Conservation (phyloP, 2,888 invertebrate genomes). For the Plebejus melissa region DNA sequence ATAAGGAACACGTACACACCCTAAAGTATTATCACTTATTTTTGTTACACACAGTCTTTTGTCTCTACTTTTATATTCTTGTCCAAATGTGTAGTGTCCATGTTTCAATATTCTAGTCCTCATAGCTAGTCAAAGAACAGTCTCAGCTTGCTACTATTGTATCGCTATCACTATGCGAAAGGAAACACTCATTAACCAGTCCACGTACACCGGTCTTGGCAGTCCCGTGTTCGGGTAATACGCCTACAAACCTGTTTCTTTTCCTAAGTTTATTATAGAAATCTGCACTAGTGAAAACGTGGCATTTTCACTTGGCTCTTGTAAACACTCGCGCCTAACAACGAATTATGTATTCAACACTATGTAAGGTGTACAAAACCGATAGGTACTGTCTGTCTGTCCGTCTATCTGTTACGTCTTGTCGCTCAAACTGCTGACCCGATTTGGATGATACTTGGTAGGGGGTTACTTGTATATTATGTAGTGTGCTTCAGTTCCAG, state of each 20-base stretch:
- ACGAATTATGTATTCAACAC: background rate
- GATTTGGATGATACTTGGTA: no score
- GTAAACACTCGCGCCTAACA: background rate
- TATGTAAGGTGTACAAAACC: background rate
- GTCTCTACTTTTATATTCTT: background rate
- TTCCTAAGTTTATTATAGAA: slow-evolving; percentile 43
- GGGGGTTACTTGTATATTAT: no score
- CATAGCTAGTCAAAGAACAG: background rate
- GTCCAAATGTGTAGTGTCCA: background rate
- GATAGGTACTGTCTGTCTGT: no score
- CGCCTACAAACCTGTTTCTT: slow-evolving; percentile 45
- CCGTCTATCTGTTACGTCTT: no score
- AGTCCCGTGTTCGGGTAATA: slow-evolving; percentile 29
- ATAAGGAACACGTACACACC: no score
- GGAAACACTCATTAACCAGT: slow-evolving; percentile 23
- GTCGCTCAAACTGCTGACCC: no score
- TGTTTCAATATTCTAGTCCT: background rate
- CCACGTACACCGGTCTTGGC: slow-evolving; percentile 26
- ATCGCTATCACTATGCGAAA: background rate
- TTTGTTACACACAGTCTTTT: no score
- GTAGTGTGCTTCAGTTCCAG: no score
- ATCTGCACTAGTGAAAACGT: slow-evolving; percentile 45
- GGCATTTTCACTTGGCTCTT: slow-evolving; percentile 32
- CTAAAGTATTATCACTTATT: no score
- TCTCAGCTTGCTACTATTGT: background rate